phyloP scores from a whole-genome alignment of 2,888 invertebrate species.

The Julus scandinavius region DNA sequence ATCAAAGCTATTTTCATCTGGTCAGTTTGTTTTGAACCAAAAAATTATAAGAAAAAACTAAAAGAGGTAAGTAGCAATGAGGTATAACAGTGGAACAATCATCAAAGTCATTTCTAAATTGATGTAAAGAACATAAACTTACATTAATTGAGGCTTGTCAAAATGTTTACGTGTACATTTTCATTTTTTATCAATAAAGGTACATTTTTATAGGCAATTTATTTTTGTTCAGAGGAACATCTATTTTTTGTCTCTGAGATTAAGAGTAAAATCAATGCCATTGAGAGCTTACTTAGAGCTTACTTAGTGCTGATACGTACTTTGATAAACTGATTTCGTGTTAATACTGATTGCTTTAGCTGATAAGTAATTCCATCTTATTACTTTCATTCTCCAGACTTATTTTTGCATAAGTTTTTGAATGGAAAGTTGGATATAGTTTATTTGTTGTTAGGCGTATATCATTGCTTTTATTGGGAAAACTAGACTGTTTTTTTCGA shows the following conservation, averaged over 20 bases:
- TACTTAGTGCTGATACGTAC: too few species aligned
- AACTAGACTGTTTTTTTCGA: not conserved
- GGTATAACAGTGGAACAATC: not conserved
- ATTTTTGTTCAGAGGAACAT: too few species aligned
- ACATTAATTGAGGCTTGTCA: not conserved
- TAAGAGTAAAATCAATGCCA: too few species aligned
- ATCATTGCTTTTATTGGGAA: not conserved
- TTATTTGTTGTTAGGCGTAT: not conserved
- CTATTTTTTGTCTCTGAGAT: too few species aligned
- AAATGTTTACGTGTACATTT: not conserved
- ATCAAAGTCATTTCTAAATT: not conserved
- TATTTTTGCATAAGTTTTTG: not conserved
- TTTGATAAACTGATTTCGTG: too few species aligned
- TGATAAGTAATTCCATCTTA: too few species aligned
- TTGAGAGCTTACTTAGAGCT: too few species aligned
- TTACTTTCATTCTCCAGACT: too few species aligned
- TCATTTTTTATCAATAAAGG: too few species aligned
- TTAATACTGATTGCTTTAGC: too few species aligned
- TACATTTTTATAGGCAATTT: too few species aligned
- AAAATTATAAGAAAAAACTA: not conserved
- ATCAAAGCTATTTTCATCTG: not conserved
- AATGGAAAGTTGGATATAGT: not conserved
- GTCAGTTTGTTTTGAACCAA: not conserved
- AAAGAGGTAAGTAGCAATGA: not conserved
- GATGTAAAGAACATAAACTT: not conserved